Conservation (phyloP, 2,113 vertebrate species). For the Martes martes region DNA sequence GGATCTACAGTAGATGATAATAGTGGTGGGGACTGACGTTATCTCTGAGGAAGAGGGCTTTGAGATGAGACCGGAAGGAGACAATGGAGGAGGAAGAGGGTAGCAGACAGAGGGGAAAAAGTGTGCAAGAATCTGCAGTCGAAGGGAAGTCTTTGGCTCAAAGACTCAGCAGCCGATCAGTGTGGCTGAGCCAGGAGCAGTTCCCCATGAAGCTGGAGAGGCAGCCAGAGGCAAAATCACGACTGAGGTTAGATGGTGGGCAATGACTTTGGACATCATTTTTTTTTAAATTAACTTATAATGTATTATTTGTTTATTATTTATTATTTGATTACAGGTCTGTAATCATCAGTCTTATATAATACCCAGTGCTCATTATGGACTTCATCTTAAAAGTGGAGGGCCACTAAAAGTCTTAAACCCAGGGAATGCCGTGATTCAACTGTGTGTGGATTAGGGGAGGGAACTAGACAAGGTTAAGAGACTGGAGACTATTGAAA, state of each 20-base stretch:
- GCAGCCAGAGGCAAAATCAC: too few species aligned
- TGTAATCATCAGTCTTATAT: too few species aligned
- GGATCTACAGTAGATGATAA: background rate
- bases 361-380: background rate
- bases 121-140: too few species aligned
- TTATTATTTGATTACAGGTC: too few species aligned
- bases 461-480: background rate
- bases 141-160: background rate
- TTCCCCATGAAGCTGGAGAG: background rate
- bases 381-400: background rate
- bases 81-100: background rate
- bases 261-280: background rate
- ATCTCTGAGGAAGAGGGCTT: background rate
- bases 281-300: background rate
- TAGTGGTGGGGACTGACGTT: background rate
- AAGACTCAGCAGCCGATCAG: background rate
- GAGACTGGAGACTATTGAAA: background rate
- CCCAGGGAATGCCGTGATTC: background rate
- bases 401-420: background rate
- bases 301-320: too few species aligned
- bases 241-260: background rate
- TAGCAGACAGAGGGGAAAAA: background rate
- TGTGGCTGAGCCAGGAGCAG: background rate
- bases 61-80: background rate
- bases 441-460: background rate